Evolutionary conservation across 1,140 invertebrate genomes (phyloP), one percentile per base, ranked within the genome.

Genomic region (Macrocentrus cingulum): DNA sequence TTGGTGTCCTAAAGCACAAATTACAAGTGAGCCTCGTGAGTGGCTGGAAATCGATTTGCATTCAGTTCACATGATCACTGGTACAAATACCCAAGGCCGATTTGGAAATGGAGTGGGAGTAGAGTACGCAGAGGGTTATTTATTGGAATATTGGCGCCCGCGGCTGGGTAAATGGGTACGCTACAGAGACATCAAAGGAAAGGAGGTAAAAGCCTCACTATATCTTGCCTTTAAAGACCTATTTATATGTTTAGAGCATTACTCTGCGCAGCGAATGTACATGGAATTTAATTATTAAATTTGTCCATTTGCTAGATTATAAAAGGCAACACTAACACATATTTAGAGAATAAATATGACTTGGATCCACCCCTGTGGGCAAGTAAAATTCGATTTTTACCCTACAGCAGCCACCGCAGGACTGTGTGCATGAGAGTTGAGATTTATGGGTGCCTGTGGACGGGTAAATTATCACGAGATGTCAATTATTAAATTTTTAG

Each of bases 291-390:
- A 29, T 29, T 4, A 29, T 29, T 9, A 29, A 29, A 29, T 29
- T 68, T 62, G n/a, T n/a, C n/a, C 71, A 70, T 66, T 71, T 85
- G 83, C 13, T 84, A 96, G 94, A 85, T 93, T 46, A 83, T 97
- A 62, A 84, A 85, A 11, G 94, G 90, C 23, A 97, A 97, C 78
- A 88, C 85, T 51, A 95, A 97, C 78, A 95, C 92, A 7, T 95
- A 94, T 76, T 85, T 91, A 60, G 85, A 91, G 50, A 87, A 87
- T 48, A 86, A 89, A 68, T 87, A 90, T 63, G 81, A 85, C 56
- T 76, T 92, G 58, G 84, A 88, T 66, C 87, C 86, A 15, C 87
- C 89, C 29, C 80, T 90, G 53, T 85, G 89, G 76, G 90, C 88
- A 3, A 86, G 82, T 67, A 86, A 86, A 72, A 81, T 92, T 50